Evolutionary conservation across 2,888 invertebrate species (phyloP), one percentile per base, ranked within the genome.

Genomic region (Hemistola chrysoprasaria): DNA sequence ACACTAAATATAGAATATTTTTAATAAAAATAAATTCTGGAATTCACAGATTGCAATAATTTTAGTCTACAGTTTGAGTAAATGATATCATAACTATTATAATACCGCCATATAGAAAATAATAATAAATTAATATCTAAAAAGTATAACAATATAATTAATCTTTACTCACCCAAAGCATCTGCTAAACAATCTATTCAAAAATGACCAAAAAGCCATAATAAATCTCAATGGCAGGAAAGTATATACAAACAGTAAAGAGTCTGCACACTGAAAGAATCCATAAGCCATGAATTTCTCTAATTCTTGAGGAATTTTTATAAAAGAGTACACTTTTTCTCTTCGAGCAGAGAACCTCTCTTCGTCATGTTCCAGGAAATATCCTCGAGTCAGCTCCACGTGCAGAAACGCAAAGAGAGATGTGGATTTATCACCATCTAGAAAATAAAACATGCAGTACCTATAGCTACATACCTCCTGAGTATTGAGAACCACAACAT

Each of bases 191-290:
- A 95, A 92, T 62, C 95, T 91, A 47, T 92, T 93, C 9, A 95
- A 75, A 47, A 97, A 90, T 22, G 94, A 94, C 93, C 96, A 95
- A 38, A 96, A 81, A 28, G 97, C 97, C 78, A 98, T 91, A 22
- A 96, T 69, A 75, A 98, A 97, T 56, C 99, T 91, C 47, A 99
- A 84, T 7, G 99, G 99, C 59, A 99, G 90, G 90, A 99, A 98
- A 37, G 99, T 99, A 80, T 98, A 98, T 38, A 99, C 95, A 90
- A 97, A 99, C 36, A 99, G 90, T 81, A 99, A 97, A 9, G 98
- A 98, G 85, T 99, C 99, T 16, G 97, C 94, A 86, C 99, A 99
- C 82, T 97, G 97, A 81, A 98, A 94, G 66, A 97, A 96, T 21
- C 98, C 98, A 86, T 97, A 98, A 0, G 92, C 92, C 94, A 98